Evolutionary conservation across 2,888 invertebrate genomes (phyloP), one percentile per base, ranked within the genome.

Genomic region (Oscheius sp.): DNA sequence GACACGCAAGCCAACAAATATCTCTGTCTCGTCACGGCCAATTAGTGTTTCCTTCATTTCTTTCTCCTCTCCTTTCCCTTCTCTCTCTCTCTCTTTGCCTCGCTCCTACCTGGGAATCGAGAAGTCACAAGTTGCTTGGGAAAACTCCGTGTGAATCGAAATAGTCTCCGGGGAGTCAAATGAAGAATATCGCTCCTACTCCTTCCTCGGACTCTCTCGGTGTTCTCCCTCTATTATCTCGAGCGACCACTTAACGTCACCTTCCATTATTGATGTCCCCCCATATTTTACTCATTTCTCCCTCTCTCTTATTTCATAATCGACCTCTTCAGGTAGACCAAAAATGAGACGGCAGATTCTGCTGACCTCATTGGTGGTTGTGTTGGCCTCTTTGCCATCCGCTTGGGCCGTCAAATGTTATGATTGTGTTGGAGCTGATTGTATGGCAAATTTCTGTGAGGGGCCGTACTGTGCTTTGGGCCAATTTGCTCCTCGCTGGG

Each of bases 401-500:
- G 45, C 64, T 8, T 37, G 42, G 50, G 81, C 81, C 2, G 76
- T 85, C 27, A 77, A 75, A 73, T 84, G 84, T 69, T 69, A 78
- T 50, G 84, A 84, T 53, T 85, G 85, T 71, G 81, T 68, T 17
- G 68, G 68, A 12, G 10, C 2, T 8, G 68, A 68, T 39, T 68
- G 68, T 34, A 61, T 68, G 68, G 53, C 42, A 17, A 29, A n/a
- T 4, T 65, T 65, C 25, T 65, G 65, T 23, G 66, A 79, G 6
- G 79, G 79, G 8, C 71, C 75, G 23, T 79, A 73, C 65, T 75
- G 75, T 67, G 72, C 75, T 65, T 34, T 75, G 20, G 71, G 72
- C 10, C 73, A 78, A 64, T 84, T 78, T 55, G 82, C 81, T 1
- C 84, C 82, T 23, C 58, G 85, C 37, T 84, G 85, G 85, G 85